A percentile compares a stretch with the other conserved stretches of the same genome.
These are phyloP conservation scores for Leucophenga varia DNA, from an alignment of 1,140 invertebrate genomes.

Conservation along the genomic window DNA sequence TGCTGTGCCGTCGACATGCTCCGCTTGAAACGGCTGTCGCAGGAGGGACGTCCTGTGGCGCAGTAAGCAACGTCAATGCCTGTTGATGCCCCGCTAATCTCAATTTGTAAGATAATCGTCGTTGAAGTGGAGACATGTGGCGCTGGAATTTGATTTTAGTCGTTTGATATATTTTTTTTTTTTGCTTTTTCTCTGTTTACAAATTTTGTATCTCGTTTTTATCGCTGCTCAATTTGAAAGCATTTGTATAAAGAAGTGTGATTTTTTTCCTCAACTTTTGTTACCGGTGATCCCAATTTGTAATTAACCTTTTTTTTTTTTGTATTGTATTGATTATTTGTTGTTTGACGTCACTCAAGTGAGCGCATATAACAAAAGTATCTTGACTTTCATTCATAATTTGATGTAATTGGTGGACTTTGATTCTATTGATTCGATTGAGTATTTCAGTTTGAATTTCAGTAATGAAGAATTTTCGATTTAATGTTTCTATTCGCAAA, in stretches of 20 bases:
- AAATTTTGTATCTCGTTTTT: neutral
- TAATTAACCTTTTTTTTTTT: slow-evolving; percentile 33
- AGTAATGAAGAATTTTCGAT: too few species aligned
- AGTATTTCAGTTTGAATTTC: too few species aligned
- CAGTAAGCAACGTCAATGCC: slow-evolving; percentile 7
- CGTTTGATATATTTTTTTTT: slow-evolving; percentile 9
- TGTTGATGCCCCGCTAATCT: slow-evolving; percentile 49
- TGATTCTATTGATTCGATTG: too few species aligned
- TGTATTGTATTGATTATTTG: neutral
- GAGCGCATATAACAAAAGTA: too few species aligned
- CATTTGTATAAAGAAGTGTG: too few species aligned
- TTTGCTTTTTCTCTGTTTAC: neutral
- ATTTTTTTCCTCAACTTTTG: too few species aligned
- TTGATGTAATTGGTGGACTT: too few species aligned
- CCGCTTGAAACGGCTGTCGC: slow-evolving; percentile 12
- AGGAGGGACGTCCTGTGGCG: slow-evolving; percentile 6
- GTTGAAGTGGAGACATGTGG: slow-evolving; percentile 13
- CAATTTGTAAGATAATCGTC: slow-evolving; percentile 52
- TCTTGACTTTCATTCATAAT: too few species aligned
- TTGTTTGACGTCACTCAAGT: neutral
- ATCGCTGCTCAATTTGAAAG: slow-evolving; percentile 9
- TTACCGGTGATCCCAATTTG: slow-evolving; percentile 46
- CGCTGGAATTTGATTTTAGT: slow-evolving; percentile 26
- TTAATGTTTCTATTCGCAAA: too few species aligned
- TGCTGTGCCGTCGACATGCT: slow-evolving; percentile 10